phyloP scores from a whole-genome alignment of 1,140 invertebrate species.

The Drosophila biarmipes region DNA sequence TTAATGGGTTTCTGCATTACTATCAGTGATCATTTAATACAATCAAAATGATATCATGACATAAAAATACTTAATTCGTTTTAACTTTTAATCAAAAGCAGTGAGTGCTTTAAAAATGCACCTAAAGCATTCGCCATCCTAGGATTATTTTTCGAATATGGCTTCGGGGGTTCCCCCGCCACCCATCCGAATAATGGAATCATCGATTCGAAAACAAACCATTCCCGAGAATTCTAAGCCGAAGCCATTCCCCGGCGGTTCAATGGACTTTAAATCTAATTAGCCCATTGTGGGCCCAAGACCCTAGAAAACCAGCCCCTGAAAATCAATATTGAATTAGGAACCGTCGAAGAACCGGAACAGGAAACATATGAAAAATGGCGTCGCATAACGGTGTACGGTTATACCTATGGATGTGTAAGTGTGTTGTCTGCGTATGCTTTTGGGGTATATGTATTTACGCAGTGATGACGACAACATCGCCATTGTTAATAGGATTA shows the following conservation, averaged over 20 bases:
- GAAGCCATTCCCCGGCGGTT: constrained; percentile 43
- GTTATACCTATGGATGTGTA: constrained; percentile 5
- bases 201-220: not conserved
- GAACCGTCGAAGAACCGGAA: constrained; percentile 7
- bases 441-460: constrained; percentile 29
- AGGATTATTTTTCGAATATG: not conserved
- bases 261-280: constrained; percentile 62
- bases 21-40: no score
- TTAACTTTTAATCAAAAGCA: no score
- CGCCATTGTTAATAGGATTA: constrained; percentile 80
- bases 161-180: constrained; percentile 2
- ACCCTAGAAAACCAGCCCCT: not conserved
- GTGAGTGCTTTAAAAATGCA: not conserved
- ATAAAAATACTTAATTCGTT: no score
- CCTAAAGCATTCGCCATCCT: not conserved
- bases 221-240: not conserved
- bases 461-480: constrained; percentile 54
- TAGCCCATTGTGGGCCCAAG: constrained; percentile 30
- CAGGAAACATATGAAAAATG: constrained; percentile 64
- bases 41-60: no score
- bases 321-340: constrained; percentile 30
- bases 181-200: not conserved
- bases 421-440: constrained; percentile 2
- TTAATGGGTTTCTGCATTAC: not conserved
- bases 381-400: constrained; percentile 48